Evolutionary conservation across 2,797 vertebrate genomes (phyloP).

Genomic region (Podarcis lilfordi): DNA sequence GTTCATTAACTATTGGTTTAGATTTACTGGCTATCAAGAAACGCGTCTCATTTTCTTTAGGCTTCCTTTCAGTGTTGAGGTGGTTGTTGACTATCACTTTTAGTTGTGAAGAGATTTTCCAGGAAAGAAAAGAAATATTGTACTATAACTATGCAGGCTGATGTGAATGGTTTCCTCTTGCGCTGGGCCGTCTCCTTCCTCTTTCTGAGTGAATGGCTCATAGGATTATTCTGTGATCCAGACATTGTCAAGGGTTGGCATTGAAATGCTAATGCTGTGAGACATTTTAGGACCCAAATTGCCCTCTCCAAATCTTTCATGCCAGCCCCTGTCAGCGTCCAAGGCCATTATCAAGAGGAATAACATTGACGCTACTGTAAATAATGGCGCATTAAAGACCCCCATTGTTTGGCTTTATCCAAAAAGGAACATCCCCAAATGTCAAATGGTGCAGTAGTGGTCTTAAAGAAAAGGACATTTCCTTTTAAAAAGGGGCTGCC

Average conservation of each 20-base stretch:
- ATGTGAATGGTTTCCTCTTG: conserved; percentile 19
- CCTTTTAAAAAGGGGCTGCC: neutral
- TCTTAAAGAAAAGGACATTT: conserved; percentile 1
- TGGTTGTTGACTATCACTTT: conserved; percentile 2
- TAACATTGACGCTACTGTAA: neutral
- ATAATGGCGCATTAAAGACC: conserved; percentile 25
- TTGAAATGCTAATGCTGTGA: conserved; percentile 14
- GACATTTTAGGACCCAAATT: conserved; percentile 23
- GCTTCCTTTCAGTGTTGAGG: neutral
- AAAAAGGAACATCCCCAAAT: conserved; percentile 22
- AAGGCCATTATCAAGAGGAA: conserved; percentile 13
- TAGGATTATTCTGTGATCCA: neutral
- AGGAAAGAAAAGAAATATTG: conserved; percentile 41
- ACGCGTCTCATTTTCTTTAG: conserved; percentile 18
- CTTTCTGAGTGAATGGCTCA: conserved; percentile 7
- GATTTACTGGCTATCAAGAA: conserved; percentile 20
- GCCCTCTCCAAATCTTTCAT: conserved; percentile 19
- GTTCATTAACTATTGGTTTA: neutral
- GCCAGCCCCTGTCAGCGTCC: neutral
- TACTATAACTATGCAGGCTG: conserved; percentile 9
- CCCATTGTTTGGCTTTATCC: neutral
- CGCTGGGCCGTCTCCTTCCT: conserved; percentile 9
- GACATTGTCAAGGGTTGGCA: conserved; percentile 27
- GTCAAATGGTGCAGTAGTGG: conserved; percentile 8
- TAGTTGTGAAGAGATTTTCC: neutral